phyloP scores from a whole-genome alignment of 2,888 invertebrate genomes.

The Nemurella pictetii region DNA sequence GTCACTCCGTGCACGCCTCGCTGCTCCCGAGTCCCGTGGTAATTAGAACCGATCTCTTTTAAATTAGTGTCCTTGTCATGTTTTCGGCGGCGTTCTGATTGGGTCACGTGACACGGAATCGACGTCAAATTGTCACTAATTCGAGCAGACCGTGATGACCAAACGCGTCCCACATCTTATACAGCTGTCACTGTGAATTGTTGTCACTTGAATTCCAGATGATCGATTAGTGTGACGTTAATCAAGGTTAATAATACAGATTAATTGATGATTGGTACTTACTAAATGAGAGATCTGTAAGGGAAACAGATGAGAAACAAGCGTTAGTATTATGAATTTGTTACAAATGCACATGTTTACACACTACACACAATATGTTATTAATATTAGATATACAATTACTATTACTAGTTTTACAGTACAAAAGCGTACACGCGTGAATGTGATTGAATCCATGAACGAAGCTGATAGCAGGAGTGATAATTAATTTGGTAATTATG shows the following conservation, averaged over 20 bases:
- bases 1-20: background rate
- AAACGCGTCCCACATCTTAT: background rate
- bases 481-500: background rate
- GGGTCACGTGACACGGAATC: too few relatives aligned
- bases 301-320: conserved; percentile 36
- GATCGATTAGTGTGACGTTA: background rate
- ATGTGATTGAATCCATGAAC: background rate
- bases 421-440: background rate
- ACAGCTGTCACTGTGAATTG: background rate
- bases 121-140: background rate
- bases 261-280: conserved; percentile 38
- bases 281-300: conserved; percentile 43
- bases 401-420: too few relatives aligned
- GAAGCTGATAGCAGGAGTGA: background rate
- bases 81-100: background rate
- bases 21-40: too few relatives aligned
- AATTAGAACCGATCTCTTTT: background rate
- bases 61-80: background rate
- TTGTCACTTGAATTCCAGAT: background rate
- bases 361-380: background rate
- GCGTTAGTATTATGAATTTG: conserved; percentile 36
- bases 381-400: too few relatives aligned
- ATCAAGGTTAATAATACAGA: conserved; percentile 18
- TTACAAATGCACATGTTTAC: background rate
- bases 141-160: background rate